These are phyloP conservation scores for Octomys mimax DNA, from an alignment of 2,797 vertebrate species.

Conservation along the genomic window DNA sequence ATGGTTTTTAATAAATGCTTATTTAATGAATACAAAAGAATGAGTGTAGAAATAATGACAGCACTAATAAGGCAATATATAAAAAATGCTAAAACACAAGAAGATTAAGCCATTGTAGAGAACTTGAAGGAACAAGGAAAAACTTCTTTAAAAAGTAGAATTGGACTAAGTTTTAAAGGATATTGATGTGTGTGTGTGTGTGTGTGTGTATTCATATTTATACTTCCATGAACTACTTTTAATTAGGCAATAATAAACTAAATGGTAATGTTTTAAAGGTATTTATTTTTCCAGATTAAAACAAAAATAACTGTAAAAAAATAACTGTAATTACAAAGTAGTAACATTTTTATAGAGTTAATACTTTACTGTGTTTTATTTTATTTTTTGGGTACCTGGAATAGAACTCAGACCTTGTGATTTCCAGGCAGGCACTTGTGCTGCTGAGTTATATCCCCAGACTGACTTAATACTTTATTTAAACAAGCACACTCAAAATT, in stretches of 20 bases:
- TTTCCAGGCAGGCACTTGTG: too few species aligned
- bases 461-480: background rate
- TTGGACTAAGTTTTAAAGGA: background rate
- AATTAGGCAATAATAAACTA: slow-evolving; percentile 18
- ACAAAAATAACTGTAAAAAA: background rate
- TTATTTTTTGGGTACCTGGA: too few species aligned
- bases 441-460: too few species aligned
- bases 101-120: background rate
- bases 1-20: slow-evolving; percentile 58
- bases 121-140: slow-evolving; percentile 3
- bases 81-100: slow-evolving; percentile 46
- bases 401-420: too few species aligned
- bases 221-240: slow-evolving; percentile 39
- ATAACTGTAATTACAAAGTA: background rate
- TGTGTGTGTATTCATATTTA: background rate
- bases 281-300: background rate
- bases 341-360: background rate
- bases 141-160: background rate
- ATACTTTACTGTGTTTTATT: background rate
- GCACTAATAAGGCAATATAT: slow-evolving; percentile 17
- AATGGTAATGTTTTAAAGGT: slow-evolving; percentile 50
- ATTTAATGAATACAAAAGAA: slow-evolving; percentile 42
- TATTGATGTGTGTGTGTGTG: background rate
- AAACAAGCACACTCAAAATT: slow-evolving; percentile 51
- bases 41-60: slow-evolving; percentile 50